Conservation (phyloP, 2,113 vertebrate genomes). For the Strix uralensis region DNA sequence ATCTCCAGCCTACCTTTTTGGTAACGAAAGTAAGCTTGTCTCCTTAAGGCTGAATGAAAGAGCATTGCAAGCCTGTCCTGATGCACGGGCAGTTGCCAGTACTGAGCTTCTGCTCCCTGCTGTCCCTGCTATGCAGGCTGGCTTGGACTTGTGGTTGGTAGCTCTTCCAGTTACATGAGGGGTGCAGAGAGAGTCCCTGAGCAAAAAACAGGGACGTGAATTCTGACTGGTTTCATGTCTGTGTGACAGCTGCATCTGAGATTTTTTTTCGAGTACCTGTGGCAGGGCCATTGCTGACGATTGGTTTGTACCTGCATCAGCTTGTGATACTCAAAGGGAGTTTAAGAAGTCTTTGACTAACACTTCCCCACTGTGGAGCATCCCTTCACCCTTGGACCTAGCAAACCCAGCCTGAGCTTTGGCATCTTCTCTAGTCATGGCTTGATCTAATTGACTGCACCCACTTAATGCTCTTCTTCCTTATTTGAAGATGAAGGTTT, state of each 20-base stretch:
- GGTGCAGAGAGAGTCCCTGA: neutral
- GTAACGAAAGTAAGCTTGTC: neutral
- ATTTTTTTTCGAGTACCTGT: neutral
- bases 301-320: neutral
- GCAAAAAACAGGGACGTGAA: rapidly evolving
- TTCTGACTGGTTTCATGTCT: neutral
- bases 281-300: rapidly evolving
- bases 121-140: neutral
- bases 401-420: neutral
- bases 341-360: neutral
- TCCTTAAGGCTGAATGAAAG: neutral
- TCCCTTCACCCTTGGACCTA: neutral
- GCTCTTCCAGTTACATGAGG: neutral
- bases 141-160: neutral
- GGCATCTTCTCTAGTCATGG: neutral
- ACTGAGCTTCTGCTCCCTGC: neutral
- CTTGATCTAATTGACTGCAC: neutral
- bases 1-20: neutral
- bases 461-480: neutral
- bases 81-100: neutral
- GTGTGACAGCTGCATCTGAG: neutral
- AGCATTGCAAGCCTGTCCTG: neutral
- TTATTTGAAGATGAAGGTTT: neutral
- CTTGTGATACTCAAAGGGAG: neutral
- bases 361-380: neutral